Conservation (phyloP, 2,888 invertebrate species). For the Tribolium freemani region DNA sequence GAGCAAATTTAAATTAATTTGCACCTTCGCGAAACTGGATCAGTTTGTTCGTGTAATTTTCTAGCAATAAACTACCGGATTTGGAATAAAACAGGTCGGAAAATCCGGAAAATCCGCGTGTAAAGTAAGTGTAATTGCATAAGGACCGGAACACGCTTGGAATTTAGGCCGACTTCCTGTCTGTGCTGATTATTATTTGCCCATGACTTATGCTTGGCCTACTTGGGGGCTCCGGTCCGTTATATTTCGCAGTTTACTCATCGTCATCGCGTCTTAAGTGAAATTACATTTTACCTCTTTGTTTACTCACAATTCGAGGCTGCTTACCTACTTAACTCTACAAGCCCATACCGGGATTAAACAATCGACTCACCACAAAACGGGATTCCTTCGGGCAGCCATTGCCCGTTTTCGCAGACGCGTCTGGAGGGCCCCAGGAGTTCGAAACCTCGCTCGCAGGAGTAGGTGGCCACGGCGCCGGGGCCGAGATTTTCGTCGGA, state of each 20-base stretch:
- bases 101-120: not conserved
- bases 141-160: constrained; percentile 21
- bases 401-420: constrained; percentile 82
- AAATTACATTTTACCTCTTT: constrained; percentile 35
- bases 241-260: constrained; percentile 40
- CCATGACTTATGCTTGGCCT: constrained; percentile 43
- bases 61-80: not conserved
- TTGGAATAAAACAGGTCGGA: not conserved
- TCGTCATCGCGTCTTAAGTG: constrained; percentile 34
- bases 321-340: constrained; percentile 31
- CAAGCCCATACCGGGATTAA: not conserved
- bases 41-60: not conserved
- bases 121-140: constrained; percentile 1
- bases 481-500: constrained; percentile 74
- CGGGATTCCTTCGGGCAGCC: constrained; percentile 92
- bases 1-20: not conserved
- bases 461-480: constrained; percentile 84
- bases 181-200: constrained; percentile 30
- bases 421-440: constrained; percentile 88
- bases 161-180: constrained; percentile 44
- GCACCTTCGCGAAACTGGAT: not conserved
- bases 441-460: constrained; percentile 91
- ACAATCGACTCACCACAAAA: constrained; percentile 86
- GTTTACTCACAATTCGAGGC: constrained; percentile 27
- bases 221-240: constrained; percentile 37